These are phyloP conservation scores for Silurus meridionalis DNA, from an alignment of 2,113 vertebrate species.

Conservation along the genomic window DNA sequence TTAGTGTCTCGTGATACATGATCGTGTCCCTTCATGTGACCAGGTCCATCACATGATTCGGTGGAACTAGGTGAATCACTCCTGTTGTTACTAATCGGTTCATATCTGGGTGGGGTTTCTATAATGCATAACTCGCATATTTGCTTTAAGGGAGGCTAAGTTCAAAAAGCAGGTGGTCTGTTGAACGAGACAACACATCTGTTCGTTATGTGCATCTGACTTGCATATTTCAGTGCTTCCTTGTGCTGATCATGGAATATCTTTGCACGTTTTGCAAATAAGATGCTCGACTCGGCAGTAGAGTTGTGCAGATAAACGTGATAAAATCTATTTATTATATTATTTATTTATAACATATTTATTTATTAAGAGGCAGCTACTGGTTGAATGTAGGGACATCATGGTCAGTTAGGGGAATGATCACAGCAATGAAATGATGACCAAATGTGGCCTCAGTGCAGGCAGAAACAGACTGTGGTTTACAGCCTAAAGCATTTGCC, in stretches of 20 bases:
- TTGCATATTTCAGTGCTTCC: neutral
- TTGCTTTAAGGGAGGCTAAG: neutral
- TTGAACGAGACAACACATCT: neutral
- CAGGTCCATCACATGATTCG: neutral
- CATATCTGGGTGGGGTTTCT: neutral
- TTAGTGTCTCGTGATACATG: neutral
- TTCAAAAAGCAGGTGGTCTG: neutral
- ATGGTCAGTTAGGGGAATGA: neutral
- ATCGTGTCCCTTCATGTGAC: neutral
- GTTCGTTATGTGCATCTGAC: neutral
- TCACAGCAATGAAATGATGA: neutral
- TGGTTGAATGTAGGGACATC: too few relatives aligned
- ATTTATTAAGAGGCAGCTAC: neutral
- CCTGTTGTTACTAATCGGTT: neutral
- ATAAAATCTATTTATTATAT: neutral
- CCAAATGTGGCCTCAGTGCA: neutral
- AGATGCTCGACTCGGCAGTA: neutral
- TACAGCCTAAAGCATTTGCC: neutral
- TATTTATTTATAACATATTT: neutral
- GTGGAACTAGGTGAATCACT: neutral
- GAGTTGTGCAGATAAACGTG: neutral
- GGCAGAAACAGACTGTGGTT: neutral
- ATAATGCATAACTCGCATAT: neutral
- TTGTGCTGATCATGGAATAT: conserved; percentile 1
- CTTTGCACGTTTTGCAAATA: conserved; percentile 3